Evolutionary conservation across 2,797 vertebrate genomes (phyloP), one percentile per base, ranked within the genome.

Genomic region (Lemur catta): DNA sequence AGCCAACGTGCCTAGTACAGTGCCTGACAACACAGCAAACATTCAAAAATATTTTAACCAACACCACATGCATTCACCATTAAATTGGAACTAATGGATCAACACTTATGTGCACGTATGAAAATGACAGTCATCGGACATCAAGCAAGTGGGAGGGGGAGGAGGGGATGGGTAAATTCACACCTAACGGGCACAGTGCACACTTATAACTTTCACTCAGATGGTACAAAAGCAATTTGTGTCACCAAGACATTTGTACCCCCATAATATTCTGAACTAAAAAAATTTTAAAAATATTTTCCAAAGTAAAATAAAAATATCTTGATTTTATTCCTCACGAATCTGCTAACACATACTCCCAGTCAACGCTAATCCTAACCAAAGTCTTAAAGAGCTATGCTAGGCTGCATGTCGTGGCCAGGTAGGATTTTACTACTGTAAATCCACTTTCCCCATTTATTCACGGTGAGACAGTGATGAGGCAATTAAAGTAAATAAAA

Each of bases 281-380:
- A 55, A 55, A 55, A 55, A 55, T 3, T 55, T 55, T 55, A 82
- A 50, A 87, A 92, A 43, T 55, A 88, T 65, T 90, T 78, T 33
- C 67, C 57, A n/a, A n/a, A 7, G 8, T 61, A 55, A 93, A 80
- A 59, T 95, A 55, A 96, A 96, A 88, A 75, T 81, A 85, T 38
- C 65, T 76, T 38, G 20, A 41, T 69, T 74, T 79, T 38, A 4
- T 61, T 86, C n/a, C 35, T 87, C 48, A 71, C 28, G 65, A 61
- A 72, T 67, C 75, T 63, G 20, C 67, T 74, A 41, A 67, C 72
- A 81, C 79, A 81, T 26, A 67, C 80, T 78, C 35, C 59, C 2
- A 8, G 41, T 41, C 71, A 55, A 7, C 38, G n/a, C 24, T 52
- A 55, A 67, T 48, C 65, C n/a, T 6, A 89, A 48, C 20, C 30